Evolutionary conservation across 1,140 invertebrate genomes (phyloP).

Genomic region (Diabrotica virgifera): DNA sequence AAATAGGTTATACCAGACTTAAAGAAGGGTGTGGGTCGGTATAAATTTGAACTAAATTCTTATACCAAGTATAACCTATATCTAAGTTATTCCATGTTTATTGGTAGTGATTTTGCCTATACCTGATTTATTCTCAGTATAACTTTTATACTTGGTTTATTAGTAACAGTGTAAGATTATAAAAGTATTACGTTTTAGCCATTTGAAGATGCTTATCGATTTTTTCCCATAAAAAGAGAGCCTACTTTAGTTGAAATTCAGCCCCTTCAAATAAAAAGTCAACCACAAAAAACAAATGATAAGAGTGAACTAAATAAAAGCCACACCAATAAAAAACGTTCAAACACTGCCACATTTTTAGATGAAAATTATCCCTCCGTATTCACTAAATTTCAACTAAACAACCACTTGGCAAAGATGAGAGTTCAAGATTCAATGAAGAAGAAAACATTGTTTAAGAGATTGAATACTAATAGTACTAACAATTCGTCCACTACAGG

Average conservation of each 20-base stretch:
- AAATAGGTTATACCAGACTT: background rate
- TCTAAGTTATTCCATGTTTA: too few relatives aligned
- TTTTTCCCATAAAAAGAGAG: slow-evolving; percentile 29
- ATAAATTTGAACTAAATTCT: too few relatives aligned
- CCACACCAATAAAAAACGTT: background rate
- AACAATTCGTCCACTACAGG: slow-evolving; percentile 6
- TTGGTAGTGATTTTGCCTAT: too few relatives aligned
- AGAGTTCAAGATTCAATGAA: slow-evolving; percentile 1
- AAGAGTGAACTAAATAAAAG: slow-evolving; percentile 12
- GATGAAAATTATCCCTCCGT: slow-evolving; percentile 33
- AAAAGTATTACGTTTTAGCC: slow-evolving; percentile 25
- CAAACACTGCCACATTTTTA: slow-evolving; percentile 12
- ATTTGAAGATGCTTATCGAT: slow-evolving; percentile 31
- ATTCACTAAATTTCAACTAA: slow-evolving; percentile 36
- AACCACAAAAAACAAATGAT: slow-evolving; percentile 2
- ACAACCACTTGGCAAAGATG: slow-evolving; percentile 26
- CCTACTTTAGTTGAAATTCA: slow-evolving; percentile 27
- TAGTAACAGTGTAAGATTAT: too few relatives aligned
- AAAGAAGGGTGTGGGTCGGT: background rate
- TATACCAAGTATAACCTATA: too few relatives aligned
- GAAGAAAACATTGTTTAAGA: slow-evolving; percentile 14
- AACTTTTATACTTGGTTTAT: too few relatives aligned
- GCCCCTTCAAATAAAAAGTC: slow-evolving; percentile 6
- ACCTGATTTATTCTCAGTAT: too few relatives aligned
- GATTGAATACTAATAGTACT: background rate